Base-by-base conservation (phyloP, 2,797 vertebrate species). In the Chelonia mydas region DNA sequence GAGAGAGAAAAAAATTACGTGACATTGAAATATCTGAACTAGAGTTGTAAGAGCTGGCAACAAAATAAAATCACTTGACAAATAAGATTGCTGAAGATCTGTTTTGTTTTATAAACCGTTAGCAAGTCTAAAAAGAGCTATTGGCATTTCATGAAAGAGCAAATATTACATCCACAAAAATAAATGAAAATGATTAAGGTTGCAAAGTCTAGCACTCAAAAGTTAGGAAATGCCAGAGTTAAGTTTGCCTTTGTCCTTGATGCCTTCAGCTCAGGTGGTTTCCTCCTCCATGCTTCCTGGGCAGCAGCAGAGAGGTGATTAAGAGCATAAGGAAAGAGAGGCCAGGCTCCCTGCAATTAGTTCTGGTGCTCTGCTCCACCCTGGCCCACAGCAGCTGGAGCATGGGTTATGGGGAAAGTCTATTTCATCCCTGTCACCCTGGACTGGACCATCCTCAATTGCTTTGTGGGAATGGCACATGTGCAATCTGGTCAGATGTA, bases 1-100 rank as follows among this genome's bases (percentile, higher is more conserved):
- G 90, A 97, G 82, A 92, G 21, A 95, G 41, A 95, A 97, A 97
- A 97, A 97, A 97, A 97, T 95, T 97, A 94, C 83, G 85, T 57
- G 93, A 96, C 95, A 93, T 72, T 81, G 95, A 95, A 97, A 96
- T 96, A 95, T 88, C 96, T 89, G 91, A 88, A 93, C 49, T 53
- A 89, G 84, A 96, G 85, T 45, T 86, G 93, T 96, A 96, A 94
- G 91, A 97, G 91, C 85, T 84, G 93, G 65, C 4, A 83, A 19
- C 59, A 90, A 49, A 89, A 84, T 53, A 89, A 49, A 3, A 90
- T 86, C 83, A 85, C 53, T 90, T 87, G 87, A 86, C 87, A 88
- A 61, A 61, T 61, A 61, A 54, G 33, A 57, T 51, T 54, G 33
- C 47, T 83, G 17, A n/a, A 37, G 49, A 84, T 77, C 49, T 84